phyloP scores from a whole-genome alignment of 2,888 invertebrate genomes.

The Caenorhabditis sp. region DNA sequence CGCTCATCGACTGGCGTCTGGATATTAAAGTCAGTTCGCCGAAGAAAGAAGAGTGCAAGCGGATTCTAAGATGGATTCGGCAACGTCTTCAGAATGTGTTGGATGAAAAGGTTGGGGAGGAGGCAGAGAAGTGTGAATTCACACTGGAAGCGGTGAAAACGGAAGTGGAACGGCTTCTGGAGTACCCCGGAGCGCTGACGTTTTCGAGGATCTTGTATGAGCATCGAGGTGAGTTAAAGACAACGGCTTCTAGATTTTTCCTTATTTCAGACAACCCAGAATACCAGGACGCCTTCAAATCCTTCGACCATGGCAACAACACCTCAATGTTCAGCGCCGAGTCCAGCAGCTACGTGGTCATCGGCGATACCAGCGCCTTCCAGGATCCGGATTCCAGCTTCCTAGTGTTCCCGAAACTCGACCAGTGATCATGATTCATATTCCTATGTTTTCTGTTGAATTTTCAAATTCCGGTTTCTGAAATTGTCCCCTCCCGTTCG shows the following conservation, averaged over 20 bases:
- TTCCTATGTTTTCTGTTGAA: neutral
- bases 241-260: neutral
- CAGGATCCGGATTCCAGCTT: neutral
- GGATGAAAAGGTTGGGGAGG: neutral
- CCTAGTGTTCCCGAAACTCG: neutral
- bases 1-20: neutral
- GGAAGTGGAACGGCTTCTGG: neutral
- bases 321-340: neutral
- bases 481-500: too few relatives aligned
- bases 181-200: neutral
- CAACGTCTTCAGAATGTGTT: neutral
- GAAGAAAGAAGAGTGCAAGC: neutral
- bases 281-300: neutral
- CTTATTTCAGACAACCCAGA: neutral
- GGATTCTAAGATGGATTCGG: constrained; percentile 1
- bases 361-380: neutral
- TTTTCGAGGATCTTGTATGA: neutral
- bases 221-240: neutral
- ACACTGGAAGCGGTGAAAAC: neutral
- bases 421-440: too few relatives aligned
- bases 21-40: neutral
- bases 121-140: neutral
- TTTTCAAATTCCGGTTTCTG: neutral
- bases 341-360: neutral
- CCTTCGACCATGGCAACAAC: neutral